Evolutionary conservation across 64 coral and sea anemone species (phyloP), one percentile per base, ranked within the genome.

Genomic region (Cladopsammia gracilis): DNA sequence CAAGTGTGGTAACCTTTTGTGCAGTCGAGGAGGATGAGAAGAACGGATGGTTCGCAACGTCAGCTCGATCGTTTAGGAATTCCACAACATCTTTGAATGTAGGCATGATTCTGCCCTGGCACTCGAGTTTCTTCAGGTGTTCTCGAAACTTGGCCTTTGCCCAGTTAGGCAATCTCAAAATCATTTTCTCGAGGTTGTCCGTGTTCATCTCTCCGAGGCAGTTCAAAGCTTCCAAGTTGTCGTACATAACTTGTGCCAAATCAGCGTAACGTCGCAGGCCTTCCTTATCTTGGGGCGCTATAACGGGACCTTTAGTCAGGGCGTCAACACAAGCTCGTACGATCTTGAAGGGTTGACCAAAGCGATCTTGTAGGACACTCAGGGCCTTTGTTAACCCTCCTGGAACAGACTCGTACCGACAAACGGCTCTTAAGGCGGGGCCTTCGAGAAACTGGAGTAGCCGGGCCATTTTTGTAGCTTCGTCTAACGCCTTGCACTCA

Each of bases 181-280:
- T 68, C 46, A 89, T 48, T 54, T 76, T 62, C 46, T 89, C 74
- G 10, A 78, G 87, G 59, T 62, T 89, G 58, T 89, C 87, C 3
- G 71, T 89, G 71, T 76, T 89, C 71, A 89, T 89, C 50, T 89
- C 72, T 76, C 71, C 87, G 22, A 89, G 56, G 58, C n/a, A n/a
- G n/a, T n/a, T n/a, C n/a, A n/a, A n/a, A n/a, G n/a, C n/a, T n/a
- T n/a, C n/a, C n/a, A n/a, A n/a, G n/a, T n/a, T n/a, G n/a, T n/a
- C n/a, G n/a, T n/a, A n/a, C n/a, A n/a, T n/a, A n/a, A n/a, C n/a
- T n/a, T n/a, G n/a, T n/a, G n/a, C n/a, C n/a, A n/a, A n/a, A n/a
- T n/a, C n/a, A n/a, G n/a, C n/a, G n/a, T n/a, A n/a, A n/a, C n/a
- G n/a, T n/a, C n/a, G n/a, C n/a, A n/a, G n/a, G n/a, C n/a, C n/a